These are phyloP conservation scores for Sinocyclocheilus rhinocerous DNA, from an alignment of 2,113 vertebrate species.

Conservation along the genomic window DNA sequence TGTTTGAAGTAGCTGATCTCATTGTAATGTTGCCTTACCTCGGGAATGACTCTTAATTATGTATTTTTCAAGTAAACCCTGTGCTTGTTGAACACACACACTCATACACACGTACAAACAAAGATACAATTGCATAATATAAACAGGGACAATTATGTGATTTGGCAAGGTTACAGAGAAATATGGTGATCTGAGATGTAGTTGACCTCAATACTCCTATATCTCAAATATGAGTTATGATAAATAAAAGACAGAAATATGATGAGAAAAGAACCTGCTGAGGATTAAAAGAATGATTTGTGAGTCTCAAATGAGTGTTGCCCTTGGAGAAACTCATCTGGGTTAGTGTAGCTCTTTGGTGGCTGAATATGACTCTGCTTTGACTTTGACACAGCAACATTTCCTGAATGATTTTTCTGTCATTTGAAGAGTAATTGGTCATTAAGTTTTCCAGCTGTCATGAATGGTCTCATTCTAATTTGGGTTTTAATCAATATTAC, in stretches of 20 bases:
- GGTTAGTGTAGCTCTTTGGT: conserved; percentile 27
- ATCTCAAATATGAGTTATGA: conserved; percentile 17
- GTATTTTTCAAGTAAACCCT: conserved; percentile 1
- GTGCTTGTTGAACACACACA: conserved; percentile 6
- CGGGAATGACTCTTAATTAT: conserved; percentile 12
- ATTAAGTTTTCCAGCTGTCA: conserved; percentile 25
- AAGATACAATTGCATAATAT: conserved; percentile 5
- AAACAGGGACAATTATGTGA: conserved; percentile 6
- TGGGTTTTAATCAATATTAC: conserved; percentile 31
- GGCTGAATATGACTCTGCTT: conserved; percentile 25
- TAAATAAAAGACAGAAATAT: conserved; percentile 3
- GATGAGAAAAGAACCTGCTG: neutral
- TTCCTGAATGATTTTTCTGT: conserved; percentile 30
- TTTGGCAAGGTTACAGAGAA: conserved; percentile 40
- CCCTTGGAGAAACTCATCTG: neutral
- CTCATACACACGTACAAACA: neutral
- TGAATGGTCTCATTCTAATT: neutral
- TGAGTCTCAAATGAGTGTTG: neutral
- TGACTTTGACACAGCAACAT: conserved; percentile 22
- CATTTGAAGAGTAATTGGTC: conserved; percentile 28
- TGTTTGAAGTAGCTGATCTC: conserved; percentile 5
- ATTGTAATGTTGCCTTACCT: neutral
- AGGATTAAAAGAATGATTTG: conserved; percentile 5
- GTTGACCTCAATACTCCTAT: conserved; percentile 1
- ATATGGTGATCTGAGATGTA: neutral